Percentiles rank a stretch among this genome's conserved stretches.
Conservation (phyloP, 2,113 vertebrate genomes). For the Dryoscopus gambensis region DNA sequence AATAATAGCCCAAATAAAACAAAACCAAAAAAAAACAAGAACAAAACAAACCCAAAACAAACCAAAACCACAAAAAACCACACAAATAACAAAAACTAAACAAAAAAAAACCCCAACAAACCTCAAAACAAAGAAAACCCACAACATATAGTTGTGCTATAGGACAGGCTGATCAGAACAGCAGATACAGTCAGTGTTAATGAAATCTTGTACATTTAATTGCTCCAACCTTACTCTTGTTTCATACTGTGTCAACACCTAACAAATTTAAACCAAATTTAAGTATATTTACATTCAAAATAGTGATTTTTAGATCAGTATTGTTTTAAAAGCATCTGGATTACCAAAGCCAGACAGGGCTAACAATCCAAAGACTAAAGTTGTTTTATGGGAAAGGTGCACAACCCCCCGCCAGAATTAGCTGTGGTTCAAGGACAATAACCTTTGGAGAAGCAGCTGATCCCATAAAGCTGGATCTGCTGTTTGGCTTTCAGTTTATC, state of each 20-base stretch:
- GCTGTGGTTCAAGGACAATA: neutral
- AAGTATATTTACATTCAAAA: neutral
- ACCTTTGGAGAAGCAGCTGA: neutral
- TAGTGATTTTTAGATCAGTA: neutral
- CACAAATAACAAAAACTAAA: neutral
- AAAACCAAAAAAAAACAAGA: neutral
- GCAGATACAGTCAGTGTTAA: neutral
- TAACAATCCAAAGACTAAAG: neutral
- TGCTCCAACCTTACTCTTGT: neutral
- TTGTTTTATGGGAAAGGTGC: fast-evolving
- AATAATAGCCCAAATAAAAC: neutral
- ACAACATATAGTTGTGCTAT: neutral
- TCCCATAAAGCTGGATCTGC: neutral
- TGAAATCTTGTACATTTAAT: neutral
- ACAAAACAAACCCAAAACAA: neutral
- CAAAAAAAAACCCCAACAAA: neutral
- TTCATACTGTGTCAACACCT: neutral
- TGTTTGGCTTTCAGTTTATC: neutral
- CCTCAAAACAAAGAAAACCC: neutral
- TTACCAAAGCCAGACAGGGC: neutral
- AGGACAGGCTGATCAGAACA: neutral
- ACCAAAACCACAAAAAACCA: neutral
- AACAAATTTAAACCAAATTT: neutral
- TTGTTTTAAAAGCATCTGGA: neutral
- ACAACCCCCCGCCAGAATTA: neutral